Percentiles rank a stretch among this genome's conserved stretches.
Conservation (phyloP, 1,140 invertebrate species). For the Hylaeus anthracinus region DNA sequence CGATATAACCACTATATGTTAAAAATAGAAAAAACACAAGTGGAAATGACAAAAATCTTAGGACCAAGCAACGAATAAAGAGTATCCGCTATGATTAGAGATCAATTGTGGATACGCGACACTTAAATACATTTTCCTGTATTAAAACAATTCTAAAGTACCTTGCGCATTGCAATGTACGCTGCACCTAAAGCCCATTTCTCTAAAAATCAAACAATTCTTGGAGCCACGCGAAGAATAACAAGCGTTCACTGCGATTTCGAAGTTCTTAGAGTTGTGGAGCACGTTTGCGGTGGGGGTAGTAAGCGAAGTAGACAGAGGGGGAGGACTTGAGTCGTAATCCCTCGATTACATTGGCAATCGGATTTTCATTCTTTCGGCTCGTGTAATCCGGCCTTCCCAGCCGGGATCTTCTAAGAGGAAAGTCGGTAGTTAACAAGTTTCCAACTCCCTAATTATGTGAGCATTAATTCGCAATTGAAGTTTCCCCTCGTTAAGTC, state of each 20-base stretch:
- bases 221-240: too few species aligned
- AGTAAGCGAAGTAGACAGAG: background rate
- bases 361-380: constrained; percentile 24
- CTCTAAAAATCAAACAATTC: background rate
- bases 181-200: too few species aligned
- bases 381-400: constrained; percentile 16
- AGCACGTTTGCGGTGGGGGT: background rate
- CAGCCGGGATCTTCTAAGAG: constrained; percentile 9
- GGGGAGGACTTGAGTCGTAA: background rate
- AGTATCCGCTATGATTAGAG: too few species aligned
- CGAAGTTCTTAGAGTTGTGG: background rate
- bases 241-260: too few species aligned
- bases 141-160: too few species aligned
- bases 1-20: too few species aligned
- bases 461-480: constrained; percentile 62
- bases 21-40: too few species aligned
- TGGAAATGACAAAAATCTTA: too few species aligned
- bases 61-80: too few species aligned
- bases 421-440: constrained; percentile 51
- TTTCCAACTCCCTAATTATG: constrained; percentile 55
- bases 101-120: too few species aligned
- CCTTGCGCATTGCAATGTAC: too few species aligned
- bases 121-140: too few species aligned
- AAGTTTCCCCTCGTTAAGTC: constrained; percentile 56
- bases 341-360: constrained; percentile 17